A percentile compares a stretch with the other conserved stretches of the same genome.
phyloP scores from a whole-genome alignment of 2,797 vertebrate species.

The Galagoides demidoff region DNA sequence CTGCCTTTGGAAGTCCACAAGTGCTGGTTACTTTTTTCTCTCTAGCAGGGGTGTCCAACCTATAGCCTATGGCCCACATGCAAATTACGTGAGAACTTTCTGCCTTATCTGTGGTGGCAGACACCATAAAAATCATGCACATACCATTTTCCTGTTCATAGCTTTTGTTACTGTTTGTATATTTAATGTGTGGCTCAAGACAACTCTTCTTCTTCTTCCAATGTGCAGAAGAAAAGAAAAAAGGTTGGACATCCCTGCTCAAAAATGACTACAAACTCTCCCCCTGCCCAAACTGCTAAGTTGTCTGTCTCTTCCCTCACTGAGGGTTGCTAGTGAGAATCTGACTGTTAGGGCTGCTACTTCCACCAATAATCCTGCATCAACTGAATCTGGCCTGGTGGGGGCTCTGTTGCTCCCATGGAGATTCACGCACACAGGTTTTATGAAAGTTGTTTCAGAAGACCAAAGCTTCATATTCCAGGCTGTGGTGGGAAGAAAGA shows the following conservation, averaged over 20 bases:
- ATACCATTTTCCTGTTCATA: too few species aligned
- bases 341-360: neutral
- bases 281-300: neutral
- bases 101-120: too few species aligned
- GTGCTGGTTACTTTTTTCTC: neutral
- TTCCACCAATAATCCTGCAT: neutral
- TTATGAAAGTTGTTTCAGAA: constrained; percentile 13
- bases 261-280: neutral
- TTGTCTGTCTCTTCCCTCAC: neutral
- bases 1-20: neutral
- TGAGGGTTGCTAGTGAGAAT: neutral
- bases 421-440: neutral
- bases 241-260: too few species aligned
- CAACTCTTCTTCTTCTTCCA: too few species aligned
- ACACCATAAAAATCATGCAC: too few species aligned
- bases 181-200: too few species aligned
- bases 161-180: too few species aligned
- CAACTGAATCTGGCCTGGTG: neutral
- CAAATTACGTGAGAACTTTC: too few species aligned
- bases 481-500: neutral
- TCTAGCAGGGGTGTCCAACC: neutral
- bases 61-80: too few species aligned
- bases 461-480: neutral
- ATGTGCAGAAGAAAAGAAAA: too few species aligned
- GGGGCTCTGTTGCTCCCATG: neutral